Conservation (phyloP, 2,888 invertebrate species). For the Mesodorylaimus sp. region DNA sequence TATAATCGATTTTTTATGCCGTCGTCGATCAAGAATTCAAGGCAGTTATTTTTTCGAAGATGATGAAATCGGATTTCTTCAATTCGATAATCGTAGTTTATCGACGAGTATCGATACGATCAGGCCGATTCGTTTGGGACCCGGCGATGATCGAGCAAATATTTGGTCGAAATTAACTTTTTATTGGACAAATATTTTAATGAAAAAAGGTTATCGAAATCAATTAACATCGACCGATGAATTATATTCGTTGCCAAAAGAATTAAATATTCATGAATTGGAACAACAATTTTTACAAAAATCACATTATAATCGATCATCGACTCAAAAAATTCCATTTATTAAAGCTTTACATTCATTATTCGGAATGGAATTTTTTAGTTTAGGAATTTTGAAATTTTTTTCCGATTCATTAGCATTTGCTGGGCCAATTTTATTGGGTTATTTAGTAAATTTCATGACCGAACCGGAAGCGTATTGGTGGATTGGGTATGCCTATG, state of each 20-base stretch:
- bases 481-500: constrained; percentile 36
- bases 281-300: too few species aligned
- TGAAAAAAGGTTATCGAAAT: constrained; percentile 44
- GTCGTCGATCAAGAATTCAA: too few species aligned
- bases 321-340: constrained; percentile 49
- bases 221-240: constrained; percentile 44
- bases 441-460: constrained; percentile 56
- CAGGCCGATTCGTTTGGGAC: too few species aligned
- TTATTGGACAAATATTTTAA: constrained; percentile 20
- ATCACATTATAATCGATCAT: too few species aligned
- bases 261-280: constrained; percentile 44
- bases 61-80: too few species aligned
- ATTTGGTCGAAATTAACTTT: constrained; percentile 18
- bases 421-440: constrained; percentile 68
- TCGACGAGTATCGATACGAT: too few species aligned
- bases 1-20: too few species aligned
- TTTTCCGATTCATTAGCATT: constrained; percentile 64
- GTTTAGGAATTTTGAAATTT: constrained; percentile 61
- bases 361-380: constrained; percentile 63
- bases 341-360: constrained; percentile 52
- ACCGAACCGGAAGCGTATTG: constrained; percentile 45
- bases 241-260: constrained; percentile 57
- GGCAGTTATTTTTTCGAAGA: too few species aligned
- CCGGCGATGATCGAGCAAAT: not conserved
- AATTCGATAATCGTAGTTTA: too few species aligned